Percentiles rank a stretch among this genome's conserved stretches.
Conservation (phyloP, 2,797 vertebrate species). For the Pteropus rufus region DNA sequence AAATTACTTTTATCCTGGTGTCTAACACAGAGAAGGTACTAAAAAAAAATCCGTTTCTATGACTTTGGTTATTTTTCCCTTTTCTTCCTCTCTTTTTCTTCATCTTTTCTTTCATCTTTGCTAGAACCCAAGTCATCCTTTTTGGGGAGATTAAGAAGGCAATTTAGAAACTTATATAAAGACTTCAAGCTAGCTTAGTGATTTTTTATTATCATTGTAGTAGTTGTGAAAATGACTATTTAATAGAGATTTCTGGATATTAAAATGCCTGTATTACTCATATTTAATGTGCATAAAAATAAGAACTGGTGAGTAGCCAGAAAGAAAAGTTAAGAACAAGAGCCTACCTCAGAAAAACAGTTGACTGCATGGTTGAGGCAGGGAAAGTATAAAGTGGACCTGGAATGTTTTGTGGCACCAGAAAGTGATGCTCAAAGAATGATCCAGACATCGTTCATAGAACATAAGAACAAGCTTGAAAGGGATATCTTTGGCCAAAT, state of each 20-base stretch:
- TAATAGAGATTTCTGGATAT: not conserved
- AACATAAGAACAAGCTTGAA: not conserved
- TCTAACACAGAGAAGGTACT: not conserved
- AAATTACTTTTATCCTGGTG: not conserved
- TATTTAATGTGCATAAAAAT: not conserved
- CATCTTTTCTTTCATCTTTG: not conserved
- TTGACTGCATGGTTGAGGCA: not conserved
- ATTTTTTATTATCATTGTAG: not conserved
- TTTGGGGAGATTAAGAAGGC: not conserved
- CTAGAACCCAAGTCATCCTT: not conserved
- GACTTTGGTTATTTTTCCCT: not conserved
- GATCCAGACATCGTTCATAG: not conserved
- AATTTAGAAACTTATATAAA: not conserved
- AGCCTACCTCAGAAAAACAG: not conserved
- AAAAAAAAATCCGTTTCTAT: not conserved
- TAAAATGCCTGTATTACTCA: not conserved
- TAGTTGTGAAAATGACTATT: not conserved
- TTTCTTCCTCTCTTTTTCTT: not conserved
- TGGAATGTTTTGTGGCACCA: not conserved
- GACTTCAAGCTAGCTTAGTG: not conserved
- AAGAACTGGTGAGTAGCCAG: not conserved
- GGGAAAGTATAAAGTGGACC: not conserved
- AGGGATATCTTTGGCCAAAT: not conserved
- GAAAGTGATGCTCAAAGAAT: not conserved
- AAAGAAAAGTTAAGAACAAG: slow-evolving; percentile 34